Conservation (phyloP, 1,140 invertebrate genomes). For the Drosophila orena region DNA sequence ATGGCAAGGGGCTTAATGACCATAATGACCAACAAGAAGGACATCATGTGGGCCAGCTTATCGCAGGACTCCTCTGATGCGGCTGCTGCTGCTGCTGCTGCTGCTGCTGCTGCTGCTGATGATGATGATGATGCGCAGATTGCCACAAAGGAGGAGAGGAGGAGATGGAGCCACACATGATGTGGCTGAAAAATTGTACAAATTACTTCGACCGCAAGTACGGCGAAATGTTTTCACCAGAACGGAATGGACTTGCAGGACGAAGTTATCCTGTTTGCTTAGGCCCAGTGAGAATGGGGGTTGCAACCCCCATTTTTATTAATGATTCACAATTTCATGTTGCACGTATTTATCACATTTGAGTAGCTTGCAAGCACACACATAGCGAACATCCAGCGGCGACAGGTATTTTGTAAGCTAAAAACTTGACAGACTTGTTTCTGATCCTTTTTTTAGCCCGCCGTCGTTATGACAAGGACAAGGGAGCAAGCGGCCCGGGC, state of each 20-base stretch:
- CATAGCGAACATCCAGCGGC: constrained; percentile 41
- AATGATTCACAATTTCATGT: constrained; percentile 82
- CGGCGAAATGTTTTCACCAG: constrained; percentile 42
- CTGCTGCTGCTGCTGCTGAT: constrained; percentile 48
- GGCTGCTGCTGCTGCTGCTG: constrained; percentile 56
- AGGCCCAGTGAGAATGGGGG: constrained; percentile 29
- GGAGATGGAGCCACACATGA: constrained; percentile 67
- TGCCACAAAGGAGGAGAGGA: constrained; percentile 37
- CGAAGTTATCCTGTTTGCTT: constrained; percentile 65
- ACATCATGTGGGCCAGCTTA: constrained; percentile 57
- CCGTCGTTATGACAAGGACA: constrained; percentile 66
- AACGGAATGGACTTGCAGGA: constrained; percentile 55
- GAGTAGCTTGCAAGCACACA: constrained; percentile 49
- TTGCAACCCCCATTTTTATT: constrained; percentile 67
- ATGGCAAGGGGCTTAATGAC: constrained; percentile 68
- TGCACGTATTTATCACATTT: constrained; percentile 82
- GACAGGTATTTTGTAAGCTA: constrained; percentile 81
- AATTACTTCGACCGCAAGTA: constrained; percentile 67
- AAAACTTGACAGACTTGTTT: constrained; percentile 83
- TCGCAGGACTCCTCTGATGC: constrained; percentile 26
- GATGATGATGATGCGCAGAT: constrained; percentile 61
- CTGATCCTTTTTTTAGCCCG: constrained; percentile 63
- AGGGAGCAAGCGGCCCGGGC: constrained; percentile 56
- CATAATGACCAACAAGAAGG: constrained; percentile 76
- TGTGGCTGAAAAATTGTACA: constrained; percentile 82